Evolutionary conservation across 2,888 invertebrate genomes (phyloP), one percentile per base, ranked within the genome.

Genomic region (Galeopsomyia nigrocyanea): DNA sequence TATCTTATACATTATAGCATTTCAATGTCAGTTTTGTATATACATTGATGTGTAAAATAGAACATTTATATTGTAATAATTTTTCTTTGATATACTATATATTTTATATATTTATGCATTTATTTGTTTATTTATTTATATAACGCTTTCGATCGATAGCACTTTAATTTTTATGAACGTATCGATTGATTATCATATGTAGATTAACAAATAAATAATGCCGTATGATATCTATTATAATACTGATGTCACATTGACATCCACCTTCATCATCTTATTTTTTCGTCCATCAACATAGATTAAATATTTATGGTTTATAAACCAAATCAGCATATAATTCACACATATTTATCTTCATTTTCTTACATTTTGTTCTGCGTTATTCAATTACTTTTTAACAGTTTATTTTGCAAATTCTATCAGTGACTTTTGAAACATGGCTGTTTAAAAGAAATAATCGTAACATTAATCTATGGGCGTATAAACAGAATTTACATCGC

Each of bases 41-140:
- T n/a, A 60, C 19, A 14, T 22, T 50, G 26, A 71, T 61, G 60
- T 21, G 49, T 65, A 71, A 71, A 71, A 65, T 71, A 65, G 31
- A 58, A 70, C 19, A 50, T 49, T 62, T 56, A 62, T 68, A 17
- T 31, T 68, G 14, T 67, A 14, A 51, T 51, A 22, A 55, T 14
- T 51, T 57, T 39, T 7, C 10, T 39, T 39, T 39, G 39, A 55
- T 57, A 49, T 49, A 47, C 49, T 61, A 61, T 55, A 61, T 55
- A 39, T 39, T 39, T 39, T 13, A 39, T 39, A 10, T 39, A 39
- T 13, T 39, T 39, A 39, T 39, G 39, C 7, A 39, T 13, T 13
- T 39, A 39, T 39, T 39, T 39, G 39, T 39, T 39, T 3, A 39
- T 39, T 39, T 39, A 39, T 39, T 10, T 39, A 13, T 39, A 39